These are phyloP conservation scores for Peromyscus attwateri DNA, from an alignment of 2,797 vertebrate species.

Conservation along the genomic window DNA sequence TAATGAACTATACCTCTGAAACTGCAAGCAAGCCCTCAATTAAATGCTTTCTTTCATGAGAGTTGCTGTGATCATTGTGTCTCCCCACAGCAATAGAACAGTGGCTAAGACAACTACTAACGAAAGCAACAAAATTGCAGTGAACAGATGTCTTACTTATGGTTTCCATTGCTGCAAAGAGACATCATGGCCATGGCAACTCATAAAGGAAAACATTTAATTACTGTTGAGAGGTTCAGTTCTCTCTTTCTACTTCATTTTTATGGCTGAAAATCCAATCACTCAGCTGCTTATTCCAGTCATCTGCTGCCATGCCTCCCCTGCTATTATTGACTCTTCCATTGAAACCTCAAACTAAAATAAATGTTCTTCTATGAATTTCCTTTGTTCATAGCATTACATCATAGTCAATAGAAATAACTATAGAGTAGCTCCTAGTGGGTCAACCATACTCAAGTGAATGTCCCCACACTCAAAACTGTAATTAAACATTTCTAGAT, in stretches of 20 bases:
- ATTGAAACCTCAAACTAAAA: not conserved
- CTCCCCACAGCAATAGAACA: no score
- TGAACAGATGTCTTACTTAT: no score
- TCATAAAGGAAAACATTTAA: no score
- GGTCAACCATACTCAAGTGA: not conserved
- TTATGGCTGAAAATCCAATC: not conserved
- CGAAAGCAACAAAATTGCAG: no score
- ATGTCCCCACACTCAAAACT: not conserved
- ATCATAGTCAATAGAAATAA: not conserved
- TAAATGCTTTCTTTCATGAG: no score
- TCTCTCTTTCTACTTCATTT: not conserved
- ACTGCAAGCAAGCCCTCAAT: no score
- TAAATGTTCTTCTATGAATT: not conserved
- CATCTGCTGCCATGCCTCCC: not conserved
- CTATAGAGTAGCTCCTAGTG: not conserved
- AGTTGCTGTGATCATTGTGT: no score
- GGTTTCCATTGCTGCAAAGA: no score
- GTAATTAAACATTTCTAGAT: not conserved
- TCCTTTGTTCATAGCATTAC: not conserved
- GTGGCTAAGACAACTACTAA: no score
- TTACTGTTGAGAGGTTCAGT: no score
- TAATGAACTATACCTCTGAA: no score
- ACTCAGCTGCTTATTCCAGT: not conserved
- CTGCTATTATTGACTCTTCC: not conserved
- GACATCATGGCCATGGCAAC: no score